Base-by-base conservation (phyloP, 37 sponge, comb jelly and placozoan genomes). In the Ianthella basta region DNA sequence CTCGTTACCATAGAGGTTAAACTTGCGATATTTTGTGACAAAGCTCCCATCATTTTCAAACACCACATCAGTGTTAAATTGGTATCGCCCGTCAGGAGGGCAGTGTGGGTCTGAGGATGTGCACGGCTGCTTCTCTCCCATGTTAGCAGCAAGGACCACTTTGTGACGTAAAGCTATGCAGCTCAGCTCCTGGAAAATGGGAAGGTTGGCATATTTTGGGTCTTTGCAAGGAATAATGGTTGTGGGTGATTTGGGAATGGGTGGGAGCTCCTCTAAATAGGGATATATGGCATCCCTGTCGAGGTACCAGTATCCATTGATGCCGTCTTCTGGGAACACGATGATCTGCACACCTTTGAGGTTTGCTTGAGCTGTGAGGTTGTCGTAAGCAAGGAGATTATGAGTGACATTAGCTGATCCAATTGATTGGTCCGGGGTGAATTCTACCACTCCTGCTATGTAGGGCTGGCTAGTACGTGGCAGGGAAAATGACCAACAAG, bases 11-110 rank as follows among this genome's bases (percentile, higher is more conserved):
- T 56, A 86, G 14, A 91, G 81, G 39, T 91, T 85, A 32, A 10
- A 18, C 60, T 91, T 91, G 82, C 85, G 92, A 63, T 91, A 91
- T 25, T 91, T 91, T 18, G 89, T 72, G 5, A 91, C 19, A 6
- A 80, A 75, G 0, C 80, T 39, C 16, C 92, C 92, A 78, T 91
- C 88, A 40, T 59, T 56, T 18, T 88, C 92, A 63, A 91, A 80
- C 16, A 75, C 88, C 53, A 91, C 77, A 50, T 91, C 60, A 50
- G 92, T 91, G 34, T 91, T 88, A 74, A 55, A 91, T 21, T 72
- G 86, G 64, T 69, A 86, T 50, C 20, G 56, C 25, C 83, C 83
- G 70, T 81, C 63, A 4, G 20, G 24, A 37, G 90, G 90, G 41
- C 90, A 89, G 27, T 66, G 1, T 16, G 32, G 29, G 70, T 85